Evolutionary conservation across 1,140 invertebrate species (phyloP), one percentile per base, ranked within the genome.

Genomic region (Aphelenchoides avenae): DNA sequence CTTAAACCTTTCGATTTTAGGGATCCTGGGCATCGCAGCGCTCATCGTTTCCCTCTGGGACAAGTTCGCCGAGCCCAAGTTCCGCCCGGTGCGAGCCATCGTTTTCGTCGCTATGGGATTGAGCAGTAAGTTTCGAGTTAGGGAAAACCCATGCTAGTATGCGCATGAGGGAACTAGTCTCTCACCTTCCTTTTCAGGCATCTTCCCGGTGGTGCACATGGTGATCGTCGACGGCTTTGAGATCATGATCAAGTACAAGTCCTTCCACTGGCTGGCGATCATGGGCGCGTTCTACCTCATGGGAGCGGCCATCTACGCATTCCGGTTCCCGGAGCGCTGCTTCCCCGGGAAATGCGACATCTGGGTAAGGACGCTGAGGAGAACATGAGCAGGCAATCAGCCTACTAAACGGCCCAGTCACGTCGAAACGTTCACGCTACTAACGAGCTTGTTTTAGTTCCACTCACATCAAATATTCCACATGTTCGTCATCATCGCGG

Each of bases 381-480:
- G 13, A 36, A 36, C 13, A n/a, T 36, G 34, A 36, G 13, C 34
- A 36, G 34, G n/a, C 11, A 15, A 18, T 37, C 7, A 51, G 20
- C 13, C 2, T 2, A 27, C 31, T 2, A 2, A 31, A 13, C n/a
- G 5, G 24, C 13, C n/a, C 15, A 15, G 18, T 15, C 48, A 11
- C 1, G 26, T 26, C 9, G 7, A 18, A 52, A 24, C 29, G 20
- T 1, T 24, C 7, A 9, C 9, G 52, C 31, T 58, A 33, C 39
- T 9, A 15, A n/a, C 18, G 34, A 20, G n/a, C 1, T 11, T n/a
- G 36, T 37, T 66, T 55, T 50, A 89, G 88, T 93, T 95, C 79
- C 93, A 98, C 81, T 95, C 91, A 58, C 93, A 97, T 80, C 92
- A 97, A 81, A 89, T 98, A 66, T 98, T 98, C 82, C 94, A 98